Evolutionary conservation across 2,888 invertebrate species (phyloP), one percentile per base, ranked within the genome.

Genomic region (Pyrrhopygopsis socrates): DNA sequence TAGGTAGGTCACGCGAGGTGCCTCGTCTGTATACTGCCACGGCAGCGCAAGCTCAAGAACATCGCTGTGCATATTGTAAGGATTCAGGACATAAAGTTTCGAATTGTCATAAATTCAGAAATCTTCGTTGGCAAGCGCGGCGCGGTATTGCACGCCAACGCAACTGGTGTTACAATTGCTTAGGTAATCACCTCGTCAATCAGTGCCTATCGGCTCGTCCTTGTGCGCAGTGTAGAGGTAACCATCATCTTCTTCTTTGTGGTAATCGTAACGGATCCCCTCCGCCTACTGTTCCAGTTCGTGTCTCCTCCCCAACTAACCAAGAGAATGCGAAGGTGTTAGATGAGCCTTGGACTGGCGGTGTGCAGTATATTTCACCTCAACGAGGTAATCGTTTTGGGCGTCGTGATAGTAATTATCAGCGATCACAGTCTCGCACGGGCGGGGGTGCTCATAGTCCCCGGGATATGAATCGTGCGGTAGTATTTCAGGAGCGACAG

Each of bases 121-220:
- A 54, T 27, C 18, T 70, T 22, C 79, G 58, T 24, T 68, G 79
- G 79, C 71, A 79, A 22, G 60, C 79, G 54, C 41, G 79, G n/a
- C 68, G 41, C 15, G 30, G 22, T 41, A 70, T 71, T 34, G 70
- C 29, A 13, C 60, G 58, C 15, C 70, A 70, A 18, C 70, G 54
- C 24, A 58, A 73, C 45, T 73, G 73, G 73, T 73, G 73, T 73
- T 78, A 70, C 27, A 54, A n/a, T 20, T 79, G 78, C 24, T 34
- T 79, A 20, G 70, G 70, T 5, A 79, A 50, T 27, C 70, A 70
- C 70, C 41, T 70, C 22, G 45, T 41, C 6, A 20, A n/a, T n/a
- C 70, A 70, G 41, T 70, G 70, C 41, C n/a, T 41, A 20, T 70
- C 34, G 8, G 8, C 45, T 41, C 41, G 22, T n/a, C 41, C 41